Evolutionary conservation across 2,113 vertebrate species (phyloP), one percentile per base, ranked within the genome.

Genomic region (Petromus typicus): DNA sequence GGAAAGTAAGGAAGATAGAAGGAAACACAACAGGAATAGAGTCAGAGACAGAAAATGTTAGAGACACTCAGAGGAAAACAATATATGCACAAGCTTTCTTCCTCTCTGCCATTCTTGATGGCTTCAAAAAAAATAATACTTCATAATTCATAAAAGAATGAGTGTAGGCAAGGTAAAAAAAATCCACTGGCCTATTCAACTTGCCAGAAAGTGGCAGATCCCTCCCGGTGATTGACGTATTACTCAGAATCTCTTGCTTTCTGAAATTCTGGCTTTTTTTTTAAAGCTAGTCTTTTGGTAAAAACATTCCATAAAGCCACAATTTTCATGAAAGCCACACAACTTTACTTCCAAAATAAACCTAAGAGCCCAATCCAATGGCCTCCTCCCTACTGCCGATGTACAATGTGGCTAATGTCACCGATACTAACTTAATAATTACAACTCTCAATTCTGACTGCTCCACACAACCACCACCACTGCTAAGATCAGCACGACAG

Each of bases 101-200:
- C 89, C 84, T 91, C 54, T 61, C 64, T 87, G 91, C 69, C 69
- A 82, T 34, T 84, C 76, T 94, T 64, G 67, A 94, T 66, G 69
- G 63, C 79, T 95, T 86, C 63, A 56, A 57, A 69, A 92, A 93
- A 94, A 96, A 93, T 43, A 93, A 93, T 32, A 89, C 78, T 96
- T 93, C 91, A 95, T 95, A 97, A 95, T 96, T 97, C 91, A 97
- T 93, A 94, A 92, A 95, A 95, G 61, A 97, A 81, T n/a, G 82
- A 95, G 79, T 83, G 45, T 84, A 93, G 89, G 67, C 45, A 87
- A 89, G 67, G 45, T 66, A 23, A 93, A 75, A 90, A 85, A 97
- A 80, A 54, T 80, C 66, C 89, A 27, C 3, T 69, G 95, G 95
- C 96, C 94, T 96, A 97, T 82, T 97, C 95, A 95, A 96, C 89